phyloP scores from a whole-genome alignment of 2,888 invertebrate genomes.

The Hartigia nigra region DNA sequence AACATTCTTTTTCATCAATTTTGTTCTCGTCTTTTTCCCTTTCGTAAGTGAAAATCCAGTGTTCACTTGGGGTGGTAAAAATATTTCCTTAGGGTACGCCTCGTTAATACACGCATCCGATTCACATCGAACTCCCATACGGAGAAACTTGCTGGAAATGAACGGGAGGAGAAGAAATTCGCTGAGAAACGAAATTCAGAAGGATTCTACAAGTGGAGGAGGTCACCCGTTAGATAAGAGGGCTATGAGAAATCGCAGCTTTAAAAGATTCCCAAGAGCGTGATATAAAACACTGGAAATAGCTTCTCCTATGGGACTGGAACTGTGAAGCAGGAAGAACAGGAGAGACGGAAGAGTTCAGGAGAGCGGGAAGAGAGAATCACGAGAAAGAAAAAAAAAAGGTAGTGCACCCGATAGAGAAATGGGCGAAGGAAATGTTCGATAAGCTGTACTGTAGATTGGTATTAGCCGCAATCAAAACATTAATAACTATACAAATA shows the following conservation, averaged over 20 bases:
- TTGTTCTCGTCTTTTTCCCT: neutral
- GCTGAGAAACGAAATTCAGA: neutral
- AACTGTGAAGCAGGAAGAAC: neutral
- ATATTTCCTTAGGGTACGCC: neutral
- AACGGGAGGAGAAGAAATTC: conserved; percentile 10
- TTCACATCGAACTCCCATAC: neutral
- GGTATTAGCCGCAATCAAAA: neutral
- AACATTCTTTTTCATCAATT: neutral
- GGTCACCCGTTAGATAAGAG: conserved; percentile 27
- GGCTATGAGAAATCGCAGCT: conserved; percentile 41
- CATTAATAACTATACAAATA: neutral
- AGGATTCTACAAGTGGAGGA: neutral
- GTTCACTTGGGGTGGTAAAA: neutral
- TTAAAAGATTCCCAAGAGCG: conserved; percentile 39
- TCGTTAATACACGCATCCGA: neutral
- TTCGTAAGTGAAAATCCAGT: neutral
- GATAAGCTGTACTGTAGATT: neutral
- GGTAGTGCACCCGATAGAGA: neutral
- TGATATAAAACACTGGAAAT: conserved; percentile 45
- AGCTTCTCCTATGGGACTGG: conserved; percentile 25
- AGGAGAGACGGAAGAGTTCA: conserved; percentile 3
- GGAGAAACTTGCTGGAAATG: neutral
- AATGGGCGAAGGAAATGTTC: neutral
- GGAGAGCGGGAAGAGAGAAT: conserved; percentile 4
- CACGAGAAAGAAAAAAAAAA: neutral